phyloP scores from a whole-genome alignment of 2,797 vertebrate genomes.

The Prionace glauca region DNA sequence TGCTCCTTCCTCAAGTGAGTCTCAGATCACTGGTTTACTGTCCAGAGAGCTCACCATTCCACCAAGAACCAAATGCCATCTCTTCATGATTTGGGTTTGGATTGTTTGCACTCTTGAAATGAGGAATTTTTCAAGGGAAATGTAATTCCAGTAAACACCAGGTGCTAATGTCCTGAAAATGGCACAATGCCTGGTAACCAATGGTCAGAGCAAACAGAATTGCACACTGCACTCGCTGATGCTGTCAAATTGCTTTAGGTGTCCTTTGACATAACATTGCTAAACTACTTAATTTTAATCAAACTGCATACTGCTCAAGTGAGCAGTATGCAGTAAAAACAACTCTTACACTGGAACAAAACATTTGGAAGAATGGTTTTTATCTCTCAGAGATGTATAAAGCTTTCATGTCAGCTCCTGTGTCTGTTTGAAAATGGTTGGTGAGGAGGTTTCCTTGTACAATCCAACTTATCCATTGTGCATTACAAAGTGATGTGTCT shows the following conservation, averaged over 20 bases:
- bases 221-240: neutral
- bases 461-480: neutral
- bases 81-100: neutral
- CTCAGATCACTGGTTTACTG: too few relatives aligned
- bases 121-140: neutral
- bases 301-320: neutral
- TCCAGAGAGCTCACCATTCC: too few relatives aligned
- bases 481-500: neutral
- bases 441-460: neutral
- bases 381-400: neutral
- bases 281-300: neutral
- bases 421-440: neutral
- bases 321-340: neutral
- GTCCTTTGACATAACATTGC: neutral
- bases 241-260: neutral
- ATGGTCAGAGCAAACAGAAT: neutral
- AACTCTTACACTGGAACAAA: neutral
- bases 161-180: neutral
- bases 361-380: neutral
- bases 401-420: neutral
- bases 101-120: neutral
- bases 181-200: neutral
- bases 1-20: too few relatives aligned
- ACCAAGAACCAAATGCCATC: neutral
- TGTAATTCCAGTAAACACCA: neutral